phyloP scores from a whole-genome alignment of 2,888 invertebrate genomes.

The Dolichomitus sp. region DNA sequence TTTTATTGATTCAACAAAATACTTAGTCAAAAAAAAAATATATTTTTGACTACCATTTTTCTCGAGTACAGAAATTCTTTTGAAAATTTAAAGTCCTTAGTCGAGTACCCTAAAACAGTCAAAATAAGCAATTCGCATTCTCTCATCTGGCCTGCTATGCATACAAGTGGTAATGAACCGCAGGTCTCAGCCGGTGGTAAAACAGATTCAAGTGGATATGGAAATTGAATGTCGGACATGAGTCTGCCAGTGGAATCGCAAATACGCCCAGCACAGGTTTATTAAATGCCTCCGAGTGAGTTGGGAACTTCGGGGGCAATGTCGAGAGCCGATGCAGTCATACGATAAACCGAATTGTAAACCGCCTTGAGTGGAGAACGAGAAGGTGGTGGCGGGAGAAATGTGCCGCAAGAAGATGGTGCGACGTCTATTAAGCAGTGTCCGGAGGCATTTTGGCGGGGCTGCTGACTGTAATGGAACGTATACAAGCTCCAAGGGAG shows the following conservation, averaged over 20 bases:
- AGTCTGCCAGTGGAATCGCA: constrained; percentile 34
- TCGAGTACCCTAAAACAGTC: neutral
- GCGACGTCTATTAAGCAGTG: constrained; percentile 45
- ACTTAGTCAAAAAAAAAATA: neutral
- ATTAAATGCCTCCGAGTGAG: constrained; percentile 24
- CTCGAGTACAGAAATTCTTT: neutral
- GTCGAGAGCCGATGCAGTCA: constrained; percentile 43
- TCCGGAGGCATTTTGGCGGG: constrained; percentile 39
- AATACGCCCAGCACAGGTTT: constrained; percentile 27
- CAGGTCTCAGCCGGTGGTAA: constrained; percentile 18
- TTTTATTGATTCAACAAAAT: neutral
- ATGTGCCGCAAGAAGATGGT: constrained; percentile 53
- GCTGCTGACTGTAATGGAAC: constrained; percentile 33
- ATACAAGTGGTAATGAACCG: constrained; percentile 22
- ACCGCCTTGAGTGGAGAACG: constrained; percentile 27
- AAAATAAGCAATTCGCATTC: constrained; percentile 32
- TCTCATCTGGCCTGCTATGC: constrained; percentile 5
- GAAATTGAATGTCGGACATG: constrained; percentile 57
- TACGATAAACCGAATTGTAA: constrained; percentile 61
- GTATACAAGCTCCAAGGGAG: constrained; percentile 32
- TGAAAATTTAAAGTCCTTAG: neutral
- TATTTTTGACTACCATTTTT: neutral
- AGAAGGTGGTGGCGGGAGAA: constrained; percentile 16
- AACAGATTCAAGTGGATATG: constrained; percentile 59
- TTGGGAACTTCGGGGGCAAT: constrained; percentile 20